Conservation (phyloP, 92 coral and sea anemone genomes). For the Porites cylindrica region DNA sequence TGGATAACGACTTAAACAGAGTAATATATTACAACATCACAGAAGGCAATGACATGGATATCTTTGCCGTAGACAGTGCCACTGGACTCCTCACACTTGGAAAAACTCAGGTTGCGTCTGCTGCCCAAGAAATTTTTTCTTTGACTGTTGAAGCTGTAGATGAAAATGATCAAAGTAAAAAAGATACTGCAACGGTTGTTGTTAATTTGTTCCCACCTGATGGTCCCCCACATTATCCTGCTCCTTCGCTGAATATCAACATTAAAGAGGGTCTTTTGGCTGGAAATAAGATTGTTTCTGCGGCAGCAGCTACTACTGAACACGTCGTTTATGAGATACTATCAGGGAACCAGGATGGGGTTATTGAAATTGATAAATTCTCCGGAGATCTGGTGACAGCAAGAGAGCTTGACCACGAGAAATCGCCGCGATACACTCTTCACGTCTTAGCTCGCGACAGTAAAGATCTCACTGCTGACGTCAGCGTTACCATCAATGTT, state of each 20-base stretch:
- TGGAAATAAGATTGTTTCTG: conserved; percentile 60
- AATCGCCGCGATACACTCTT: conserved; percentile 43
- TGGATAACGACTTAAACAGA: conserved; percentile 76
- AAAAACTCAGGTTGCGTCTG: conserved; percentile 55
- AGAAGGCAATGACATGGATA: conserved; percentile 65
- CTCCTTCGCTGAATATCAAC: conserved; percentile 50
- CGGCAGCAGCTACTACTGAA: conserved; percentile 66
- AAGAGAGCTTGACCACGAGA: conserved; percentile 72
- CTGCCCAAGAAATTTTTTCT: conserved; percentile 37
- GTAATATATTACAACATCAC: conserved; percentile 63
- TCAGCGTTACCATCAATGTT: conserved; percentile 60
- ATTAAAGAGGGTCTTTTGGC: conserved; percentile 78
- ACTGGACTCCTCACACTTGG: conserved; percentile 71
- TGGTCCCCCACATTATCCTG: conserved; percentile 74
- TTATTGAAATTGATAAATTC: conserved; percentile 67
- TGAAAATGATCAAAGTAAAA: conserved; percentile 39
- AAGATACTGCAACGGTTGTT: conserved; percentile 60
- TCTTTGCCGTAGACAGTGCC: conserved; percentile 71
- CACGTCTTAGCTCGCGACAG: conserved; percentile 64
- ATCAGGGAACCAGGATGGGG: conserved; percentile 77
- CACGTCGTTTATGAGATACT: conserved; percentile 56
- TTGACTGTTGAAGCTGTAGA: conserved; percentile 67
- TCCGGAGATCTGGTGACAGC: conserved; percentile 73
- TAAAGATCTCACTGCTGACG: conserved; percentile 68
- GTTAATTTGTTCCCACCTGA: conserved; percentile 58